Evolutionary conservation across 1,140 invertebrate genomes (phyloP), one percentile per base, ranked within the genome.

Genomic region (Cotesia glomerata): DNA sequence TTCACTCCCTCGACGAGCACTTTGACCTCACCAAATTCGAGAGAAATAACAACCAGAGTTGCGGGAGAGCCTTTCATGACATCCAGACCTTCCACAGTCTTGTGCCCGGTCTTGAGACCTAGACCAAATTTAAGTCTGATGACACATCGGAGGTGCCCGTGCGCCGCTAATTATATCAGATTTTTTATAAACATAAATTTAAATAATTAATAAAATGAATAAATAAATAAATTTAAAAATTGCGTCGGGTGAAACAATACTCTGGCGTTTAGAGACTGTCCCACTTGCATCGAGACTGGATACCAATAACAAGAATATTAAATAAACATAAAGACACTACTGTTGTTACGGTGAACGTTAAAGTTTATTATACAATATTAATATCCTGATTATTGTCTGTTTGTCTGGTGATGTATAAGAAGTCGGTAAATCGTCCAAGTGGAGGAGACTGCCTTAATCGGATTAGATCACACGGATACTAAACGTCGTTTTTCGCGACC

Each of bases 61-160:
- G 91, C 52, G 91, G 92, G 75, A 87, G 91, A 69, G 91, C 91
- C 49, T 91, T 92, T 85, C 90, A 91, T 79, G 91, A 92, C 75
- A 89, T 92, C 68, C 91, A 92, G 79, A 91, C 91, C 64, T 92
- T 92, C 81, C 91, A 92, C 80, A 91, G 90, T 82, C 85, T 92
- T 63, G 91, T 92, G 35, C 90, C 91, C 3, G 92, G 91, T 4
- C 81, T 93, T 75, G 91, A 92, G 79, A 92, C 91, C 82, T 92
- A 90, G 87, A 78, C 58, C 67, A 71, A 34, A 62, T 13, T 32
- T 16, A 45, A 52, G 4, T 39, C 26, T 49, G 11, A 67, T 8
- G 45, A 8, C 14, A 32, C 65, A 26, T 54, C 65, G 32, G 51
- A 52, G 65, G 26, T 32, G 49, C 51, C 52, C 9, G 1, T 18